Percentiles rank a stretch among this genome's conserved stretches.
These are phyloP conservation scores for Anastrepha ludens DNA, from an alignment of 1,140 invertebrate species.

Conservation along the genomic window DNA sequence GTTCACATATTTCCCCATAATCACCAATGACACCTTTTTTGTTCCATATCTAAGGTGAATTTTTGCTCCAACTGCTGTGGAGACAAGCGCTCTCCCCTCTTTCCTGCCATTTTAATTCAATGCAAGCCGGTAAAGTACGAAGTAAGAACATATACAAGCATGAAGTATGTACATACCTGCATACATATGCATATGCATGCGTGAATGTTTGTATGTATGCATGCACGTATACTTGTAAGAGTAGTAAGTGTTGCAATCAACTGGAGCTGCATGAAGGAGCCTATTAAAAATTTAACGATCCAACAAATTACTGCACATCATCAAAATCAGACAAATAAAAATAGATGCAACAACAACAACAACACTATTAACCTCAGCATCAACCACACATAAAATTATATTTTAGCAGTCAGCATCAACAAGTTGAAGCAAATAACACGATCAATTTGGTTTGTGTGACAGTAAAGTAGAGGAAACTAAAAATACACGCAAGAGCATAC, in stretches of 20 bases:
- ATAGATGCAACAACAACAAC: constrained; percentile 33
- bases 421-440: constrained; percentile 48
- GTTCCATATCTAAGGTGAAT: too few species aligned
- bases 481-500: background rate
- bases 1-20: too few species aligned
- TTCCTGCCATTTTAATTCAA: too few species aligned
- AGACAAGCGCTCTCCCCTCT: too few species aligned
- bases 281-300: constrained; percentile 71
- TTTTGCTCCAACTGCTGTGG: too few species aligned
- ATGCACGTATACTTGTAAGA: background rate
- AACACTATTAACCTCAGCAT: background rate
- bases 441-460: constrained; percentile 45
- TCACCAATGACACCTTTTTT: too few species aligned
- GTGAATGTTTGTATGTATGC: background rate
- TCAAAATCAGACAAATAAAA: constrained; percentile 54
- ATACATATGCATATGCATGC: too few species aligned
- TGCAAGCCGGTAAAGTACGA: too few species aligned
- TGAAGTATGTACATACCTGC: too few species aligned
- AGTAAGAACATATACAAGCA: too few species aligned
- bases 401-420: constrained; percentile 39
- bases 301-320: constrained; percentile 61
- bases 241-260: constrained; percentile 22
- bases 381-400: constrained; percentile 1
- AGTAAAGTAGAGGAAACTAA: constrained; percentile 36
- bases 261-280: constrained; percentile 24